phyloP scores from a whole-genome alignment of 2,113 vertebrate genomes.

The Chauna torquata region DNA sequence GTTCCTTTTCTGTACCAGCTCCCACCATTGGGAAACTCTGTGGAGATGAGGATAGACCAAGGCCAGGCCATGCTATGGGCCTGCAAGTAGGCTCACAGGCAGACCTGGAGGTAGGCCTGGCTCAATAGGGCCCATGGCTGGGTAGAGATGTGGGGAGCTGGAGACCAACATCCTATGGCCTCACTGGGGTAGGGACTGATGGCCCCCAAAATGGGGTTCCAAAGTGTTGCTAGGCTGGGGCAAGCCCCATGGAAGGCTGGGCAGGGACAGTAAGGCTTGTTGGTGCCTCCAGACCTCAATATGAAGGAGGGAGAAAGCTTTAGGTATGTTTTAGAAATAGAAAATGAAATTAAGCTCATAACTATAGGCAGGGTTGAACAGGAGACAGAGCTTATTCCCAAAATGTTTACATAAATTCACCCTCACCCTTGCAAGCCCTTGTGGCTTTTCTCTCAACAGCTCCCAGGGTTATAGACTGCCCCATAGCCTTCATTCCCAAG shows the following conservation, averaged over 20 bases:
- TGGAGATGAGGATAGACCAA: accelerated
- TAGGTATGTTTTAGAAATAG: background rate
- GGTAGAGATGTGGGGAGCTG: background rate
- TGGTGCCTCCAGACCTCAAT: background rate
- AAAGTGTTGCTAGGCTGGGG: too few relatives aligned
- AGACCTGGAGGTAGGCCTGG: too few relatives aligned
- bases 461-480: too few relatives aligned
- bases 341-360: background rate
- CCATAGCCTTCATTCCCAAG: background rate
- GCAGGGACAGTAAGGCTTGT: too few relatives aligned
- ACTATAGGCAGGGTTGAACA: background rate
- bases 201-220: accelerated
- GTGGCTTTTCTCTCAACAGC: background rate
- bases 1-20: background rate
- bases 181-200: too few relatives aligned
- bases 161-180: background rate
- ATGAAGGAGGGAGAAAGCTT: accelerated
- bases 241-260: accelerated
- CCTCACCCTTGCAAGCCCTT: background rate
- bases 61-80: too few relatives aligned
- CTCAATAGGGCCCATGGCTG: too few relatives aligned
- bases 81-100: background rate
- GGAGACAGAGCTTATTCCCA: background rate
- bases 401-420: background rate
- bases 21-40: background rate